Evolutionary conservation across 1,140 invertebrate species (phyloP).

Genomic region (Ericerus pela): DNA sequence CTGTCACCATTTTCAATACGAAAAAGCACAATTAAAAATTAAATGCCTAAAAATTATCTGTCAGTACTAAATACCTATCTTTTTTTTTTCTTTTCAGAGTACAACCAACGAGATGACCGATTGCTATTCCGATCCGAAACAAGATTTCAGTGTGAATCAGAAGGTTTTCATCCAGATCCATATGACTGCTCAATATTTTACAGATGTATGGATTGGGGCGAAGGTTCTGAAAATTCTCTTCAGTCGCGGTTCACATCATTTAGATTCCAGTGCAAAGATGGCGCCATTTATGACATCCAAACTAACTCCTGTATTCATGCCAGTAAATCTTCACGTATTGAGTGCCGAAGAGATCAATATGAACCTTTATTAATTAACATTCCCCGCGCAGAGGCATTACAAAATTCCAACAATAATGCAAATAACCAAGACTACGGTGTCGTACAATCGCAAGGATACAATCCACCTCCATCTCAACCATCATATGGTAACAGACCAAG

Average conservation of each 20-base stretch:
- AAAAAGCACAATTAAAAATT: too few species aligned
- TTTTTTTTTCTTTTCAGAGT: not conserved
- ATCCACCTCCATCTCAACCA: conserved; percentile 1
- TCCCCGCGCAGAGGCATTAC: not conserved
- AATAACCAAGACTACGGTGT: conserved; percentile 1
- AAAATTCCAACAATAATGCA: not conserved
- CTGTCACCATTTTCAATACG: too few species aligned
- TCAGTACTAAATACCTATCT: too few species aligned
- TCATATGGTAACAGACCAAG: not conserved
- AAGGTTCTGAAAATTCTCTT: conserved; percentile 14
- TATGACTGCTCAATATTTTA: conserved; percentile 40
- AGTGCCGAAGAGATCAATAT: conserved; percentile 30
- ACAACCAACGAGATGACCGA: not conserved
- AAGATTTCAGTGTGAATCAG: conserved; percentile 34
- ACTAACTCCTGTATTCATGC: conserved; percentile 51
- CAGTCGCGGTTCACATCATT: conserved; percentile 31
- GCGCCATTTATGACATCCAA: conserved; percentile 51
- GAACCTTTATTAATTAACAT: not conserved
- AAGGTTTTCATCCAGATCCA: conserved; percentile 41
- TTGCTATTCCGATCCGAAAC: not conserved
- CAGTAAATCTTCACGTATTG: conserved; percentile 38
- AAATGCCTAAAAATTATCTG: too few species aligned
- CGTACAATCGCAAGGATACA: conserved; percentile 8
- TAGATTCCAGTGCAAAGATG: conserved; percentile 49
- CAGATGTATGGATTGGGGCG: conserved; percentile 38